Percentiles rank a stretch among this genome's conserved stretches.
phyloP scores from a whole-genome alignment of 2,113 vertebrate genomes.

The Scalopus aquaticus region DNA sequence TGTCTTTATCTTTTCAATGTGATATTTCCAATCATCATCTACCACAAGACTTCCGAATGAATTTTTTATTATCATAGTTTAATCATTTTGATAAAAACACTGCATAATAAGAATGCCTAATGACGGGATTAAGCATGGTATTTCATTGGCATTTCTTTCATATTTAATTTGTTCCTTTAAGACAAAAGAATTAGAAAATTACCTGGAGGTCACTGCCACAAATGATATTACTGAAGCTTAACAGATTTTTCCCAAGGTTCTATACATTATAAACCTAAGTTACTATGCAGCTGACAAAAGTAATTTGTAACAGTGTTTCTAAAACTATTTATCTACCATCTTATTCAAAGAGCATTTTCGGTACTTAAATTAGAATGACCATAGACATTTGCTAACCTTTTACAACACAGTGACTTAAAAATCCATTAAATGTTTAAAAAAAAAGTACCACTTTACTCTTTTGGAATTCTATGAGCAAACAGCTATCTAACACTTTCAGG shows the following conservation, averaged over 20 bases:
- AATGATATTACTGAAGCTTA: neutral
- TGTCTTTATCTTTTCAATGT: slow-evolving; percentile 38
- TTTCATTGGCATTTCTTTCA: neutral
- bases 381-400: slow-evolving; percentile 56
- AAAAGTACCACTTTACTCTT: neutral
- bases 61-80: slow-evolving; percentile 31
- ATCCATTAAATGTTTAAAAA: slow-evolving; percentile 37
- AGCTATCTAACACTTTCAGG: slow-evolving; percentile 39
- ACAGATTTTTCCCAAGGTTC: slow-evolving; percentile 37
- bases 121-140: neutral
- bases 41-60: neutral
- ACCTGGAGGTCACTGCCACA: slow-evolving; percentile 45
- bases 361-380: slow-evolving; percentile 31
- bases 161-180: slow-evolving; percentile 25
- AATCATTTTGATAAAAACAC: slow-evolving; percentile 38
- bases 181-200: slow-evolving; percentile 29
- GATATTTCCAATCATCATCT: neutral
- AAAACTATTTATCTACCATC: slow-evolving; percentile 50
- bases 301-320: slow-evolving; percentile 60
- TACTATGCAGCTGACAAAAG: slow-evolving; percentile 69
- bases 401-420: slow-evolving; percentile 31
- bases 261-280: slow-evolving; percentile 51
- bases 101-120: slow-evolving; percentile 18
- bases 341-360: slow-evolving; percentile 56
- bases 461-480: slow-evolving; percentile 33